Evolutionary conservation across 2,888 invertebrate species (phyloP), one percentile per base, ranked within the genome.

Genomic region (Harmothoe impar): DNA sequence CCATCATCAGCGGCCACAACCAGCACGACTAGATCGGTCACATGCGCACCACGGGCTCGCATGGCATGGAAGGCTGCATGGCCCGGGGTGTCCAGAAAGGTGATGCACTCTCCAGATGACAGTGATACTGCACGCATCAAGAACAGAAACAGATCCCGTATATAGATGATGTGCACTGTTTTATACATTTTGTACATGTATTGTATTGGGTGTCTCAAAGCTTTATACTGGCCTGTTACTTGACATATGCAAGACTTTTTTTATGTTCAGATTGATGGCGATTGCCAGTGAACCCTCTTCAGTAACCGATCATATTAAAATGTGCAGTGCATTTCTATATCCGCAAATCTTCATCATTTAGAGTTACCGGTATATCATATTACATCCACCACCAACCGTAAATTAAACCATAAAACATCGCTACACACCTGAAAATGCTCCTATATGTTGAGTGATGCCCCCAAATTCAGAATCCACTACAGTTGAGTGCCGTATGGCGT

Each of bases 391-490:
- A 43, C 43, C 43, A 7, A 43, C 10, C 10, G 43, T 43, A 43
- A 43, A 43, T 7, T 7, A 7, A 43, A 43, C 10, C 43, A 43
- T 43, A n/a, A n/a, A n/a, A n/a, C n/a, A 43, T 43, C 43, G 43
- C 10, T 7, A 29, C 77, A 31, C 88, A 95, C 95, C 96, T 89
- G 98, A 97, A 96, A 99, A 99, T 62, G 99, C 99, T 84, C 99
- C 99, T 94, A 99, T 99, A 95, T 99, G 99, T 95, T 99, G 99
- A 0, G 99, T 99, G 92, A 99, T 99, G 29, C 99, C 99, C 0
- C 99, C 99, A 95, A 98, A 99, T 96, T 99, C 99, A 56, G 97
- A 97, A 62, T 97, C 97, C 0, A 98, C 99, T 1, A 99, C 97
- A 68, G 97, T 97, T 0, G 98, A 97, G 93, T 98, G 97, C 89